Conservation (phyloP, 2,113 vertebrate genomes). For the Cyprinodon brontotheroides region DNA sequence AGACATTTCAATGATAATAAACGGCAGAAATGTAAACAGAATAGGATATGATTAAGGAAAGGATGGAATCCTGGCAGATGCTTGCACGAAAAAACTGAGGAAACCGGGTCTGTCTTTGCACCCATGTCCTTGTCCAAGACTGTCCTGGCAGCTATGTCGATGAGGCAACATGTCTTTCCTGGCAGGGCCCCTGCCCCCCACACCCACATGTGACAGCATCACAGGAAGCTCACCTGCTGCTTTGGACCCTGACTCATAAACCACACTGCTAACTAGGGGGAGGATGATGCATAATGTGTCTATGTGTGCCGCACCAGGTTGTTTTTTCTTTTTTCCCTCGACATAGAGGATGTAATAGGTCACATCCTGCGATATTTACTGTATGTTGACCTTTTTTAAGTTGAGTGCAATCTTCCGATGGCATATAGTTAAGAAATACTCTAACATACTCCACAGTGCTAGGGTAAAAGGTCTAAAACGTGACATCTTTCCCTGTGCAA, state of each 20-base stretch:
- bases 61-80: neutral
- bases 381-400: slow-evolving; percentile 24
- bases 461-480: neutral
- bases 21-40: neutral
- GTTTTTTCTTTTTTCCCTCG: slow-evolving; percentile 3
- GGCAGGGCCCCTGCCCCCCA: slow-evolving; percentile 8
- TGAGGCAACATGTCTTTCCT: slow-evolving; percentile 44
- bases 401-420: slow-evolving; percentile 11
- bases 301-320: slow-evolving; percentile 37
- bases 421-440: neutral
- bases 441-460: neutral
- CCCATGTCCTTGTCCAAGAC: neutral
- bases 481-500: neutral
- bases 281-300: slow-evolving; percentile 27
- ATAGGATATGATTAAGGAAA: neutral
- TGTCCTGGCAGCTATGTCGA: slow-evolving; percentile 30
- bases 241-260: slow-evolving; percentile 57
- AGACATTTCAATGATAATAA: neutral
- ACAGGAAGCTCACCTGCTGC: slow-evolving; percentile 57
- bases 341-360: slow-evolving; percentile 34
- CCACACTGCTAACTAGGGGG: slow-evolving; percentile 36
- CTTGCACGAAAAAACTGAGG: no score
- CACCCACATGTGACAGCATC: slow-evolving; percentile 36
- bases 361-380: slow-evolving; percentile 52
- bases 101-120: neutral